Evolutionary conservation across 2,113 vertebrate species (phyloP).

Genomic region (Herpetotheres cachinnans): DNA sequence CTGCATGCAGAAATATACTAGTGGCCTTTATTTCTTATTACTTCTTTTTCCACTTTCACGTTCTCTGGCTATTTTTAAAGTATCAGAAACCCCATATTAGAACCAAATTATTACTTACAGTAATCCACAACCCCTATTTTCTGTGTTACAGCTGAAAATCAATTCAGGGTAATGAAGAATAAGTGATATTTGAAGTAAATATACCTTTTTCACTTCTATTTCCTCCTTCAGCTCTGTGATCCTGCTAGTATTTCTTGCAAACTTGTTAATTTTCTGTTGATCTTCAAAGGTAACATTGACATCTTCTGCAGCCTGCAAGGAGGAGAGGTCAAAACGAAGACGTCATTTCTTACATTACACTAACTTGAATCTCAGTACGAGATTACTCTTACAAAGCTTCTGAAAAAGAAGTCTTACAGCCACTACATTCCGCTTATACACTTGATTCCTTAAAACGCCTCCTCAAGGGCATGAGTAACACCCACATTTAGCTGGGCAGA

Average conservation of each 20-base stretch:
- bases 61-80: not conserved
- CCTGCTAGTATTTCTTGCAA: slow-evolving; percentile 94
- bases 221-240: slow-evolving; percentile 95
- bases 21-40: not conserved
- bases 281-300: slow-evolving; percentile 97
- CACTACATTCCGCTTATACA: not conserved
- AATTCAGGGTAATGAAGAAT: not conserved
- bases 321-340: not conserved
- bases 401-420: not conserved
- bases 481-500: not conserved
- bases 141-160: not conserved
- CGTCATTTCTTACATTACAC: not conserved
- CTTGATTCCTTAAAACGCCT: not conserved
- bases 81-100: not conserved
- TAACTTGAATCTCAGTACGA: not conserved
- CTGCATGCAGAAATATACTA: not conserved
- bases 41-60: not conserved
- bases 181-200: not conserved
- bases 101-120: not conserved
- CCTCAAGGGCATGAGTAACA: not conserved
- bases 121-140: not conserved
- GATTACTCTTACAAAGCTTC: not conserved
- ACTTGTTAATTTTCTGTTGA: slow-evolving; percentile 98
- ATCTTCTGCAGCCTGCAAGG: slow-evolving; percentile 89
- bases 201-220: slow-evolving; percentile 93